These are phyloP conservation scores for Zootoca vivipara DNA, from an alignment of 2,113 vertebrate species.

Conservation along the genomic window DNA sequence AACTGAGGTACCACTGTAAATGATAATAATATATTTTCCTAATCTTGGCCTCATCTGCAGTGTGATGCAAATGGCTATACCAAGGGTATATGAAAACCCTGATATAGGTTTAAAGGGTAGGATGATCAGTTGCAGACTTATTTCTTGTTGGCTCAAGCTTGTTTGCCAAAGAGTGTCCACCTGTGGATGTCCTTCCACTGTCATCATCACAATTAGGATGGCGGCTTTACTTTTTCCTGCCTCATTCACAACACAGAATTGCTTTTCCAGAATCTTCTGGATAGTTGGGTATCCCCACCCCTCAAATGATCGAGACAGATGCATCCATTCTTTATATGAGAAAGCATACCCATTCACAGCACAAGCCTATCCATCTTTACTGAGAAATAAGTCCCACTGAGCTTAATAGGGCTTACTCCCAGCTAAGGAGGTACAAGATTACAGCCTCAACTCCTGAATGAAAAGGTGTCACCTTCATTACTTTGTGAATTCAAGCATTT, in stretches of 20 bases:
- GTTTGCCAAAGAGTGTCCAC: not conserved
- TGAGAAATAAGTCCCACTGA: not conserved
- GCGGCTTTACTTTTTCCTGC: not conserved
- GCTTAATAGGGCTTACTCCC: not conserved
- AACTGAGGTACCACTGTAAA: no score
- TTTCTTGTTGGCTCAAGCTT: no score
- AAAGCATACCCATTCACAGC: not conserved
- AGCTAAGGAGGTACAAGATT: not conserved
- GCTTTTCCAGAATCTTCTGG: not conserved
- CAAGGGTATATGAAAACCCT: not conserved
- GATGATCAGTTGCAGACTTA: not conserved
- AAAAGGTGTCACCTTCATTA: not conserved
- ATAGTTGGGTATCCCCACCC: no score
- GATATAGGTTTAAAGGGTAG: not conserved
- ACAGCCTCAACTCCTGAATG: not conserved
- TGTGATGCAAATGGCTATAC: not conserved
- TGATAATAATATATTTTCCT: no score
- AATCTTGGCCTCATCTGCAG: not conserved
- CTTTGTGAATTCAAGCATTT: not conserved
- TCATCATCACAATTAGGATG: not conserved
- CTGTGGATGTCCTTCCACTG: not conserved
- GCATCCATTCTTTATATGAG: not conserved
- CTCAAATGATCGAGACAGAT: not conserved
- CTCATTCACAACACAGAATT: not conserved
- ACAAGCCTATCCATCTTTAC: not conserved